Conservation (phyloP, 2,888 invertebrate species). For the Glaucopsyche alexis region DNA sequence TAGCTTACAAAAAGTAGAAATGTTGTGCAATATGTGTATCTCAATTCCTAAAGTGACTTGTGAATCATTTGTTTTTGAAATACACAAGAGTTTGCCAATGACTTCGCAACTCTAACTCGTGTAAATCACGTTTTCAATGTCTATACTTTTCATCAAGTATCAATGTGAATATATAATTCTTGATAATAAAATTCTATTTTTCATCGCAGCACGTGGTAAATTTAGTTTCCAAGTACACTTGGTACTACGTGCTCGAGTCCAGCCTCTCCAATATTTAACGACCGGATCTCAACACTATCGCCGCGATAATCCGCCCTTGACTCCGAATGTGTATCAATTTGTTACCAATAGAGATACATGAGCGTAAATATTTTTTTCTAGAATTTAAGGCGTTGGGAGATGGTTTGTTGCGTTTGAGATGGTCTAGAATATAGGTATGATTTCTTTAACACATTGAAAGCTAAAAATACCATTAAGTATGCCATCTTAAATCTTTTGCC, state of each 20-base stretch:
- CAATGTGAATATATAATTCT: not conserved
- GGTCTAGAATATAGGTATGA: too few species aligned
- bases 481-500: too few species aligned
- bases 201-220: constrained; percentile 7
- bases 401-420: too few species aligned
- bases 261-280: constrained; percentile 26
- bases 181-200: constrained; percentile 9
- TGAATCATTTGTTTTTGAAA: too few species aligned
- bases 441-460: too few species aligned
- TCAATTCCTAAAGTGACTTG: too few species aligned
- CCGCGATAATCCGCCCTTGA: constrained; percentile 26
- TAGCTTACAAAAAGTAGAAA: too few species aligned
- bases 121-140: too few species aligned
- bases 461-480: too few species aligned
- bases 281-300: constrained; percentile 20
- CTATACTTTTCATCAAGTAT: not conserved
- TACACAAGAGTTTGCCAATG: too few species aligned
- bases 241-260: constrained; percentile 18
- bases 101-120: too few species aligned
- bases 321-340: constrained; percentile 25
- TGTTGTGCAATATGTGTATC: too few species aligned
- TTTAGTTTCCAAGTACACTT: constrained; percentile 19
- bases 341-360: not conserved
- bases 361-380: not conserved
- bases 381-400: not conserved